These are phyloP conservation scores for Athalia circularis DNA, from an alignment of 2,888 invertebrate genomes.

Conservation along the genomic window DNA sequence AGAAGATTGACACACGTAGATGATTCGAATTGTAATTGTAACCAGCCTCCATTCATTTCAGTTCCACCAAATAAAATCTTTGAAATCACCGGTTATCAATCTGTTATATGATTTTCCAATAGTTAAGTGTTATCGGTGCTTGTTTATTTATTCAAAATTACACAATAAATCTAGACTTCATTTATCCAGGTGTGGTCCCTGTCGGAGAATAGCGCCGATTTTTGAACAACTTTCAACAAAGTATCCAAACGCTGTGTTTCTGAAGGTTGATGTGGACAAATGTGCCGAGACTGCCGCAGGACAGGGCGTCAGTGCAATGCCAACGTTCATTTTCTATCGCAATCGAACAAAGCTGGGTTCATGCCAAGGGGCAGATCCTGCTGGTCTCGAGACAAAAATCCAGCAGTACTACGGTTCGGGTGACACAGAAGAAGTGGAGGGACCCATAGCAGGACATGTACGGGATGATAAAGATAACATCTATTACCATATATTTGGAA, in stretches of 20 bases:
- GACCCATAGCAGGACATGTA: constrained; percentile 88
- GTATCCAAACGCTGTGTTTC: constrained; percentile 91
- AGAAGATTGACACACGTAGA: no score
- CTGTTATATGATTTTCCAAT: no score
- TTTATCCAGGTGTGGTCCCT: constrained; percentile 93
- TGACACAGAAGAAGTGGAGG: constrained; percentile 79
- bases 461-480: constrained; percentile 71
- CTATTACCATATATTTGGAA: constrained; percentile 67
- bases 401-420: constrained; percentile 87
- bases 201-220: constrained; percentile 93
- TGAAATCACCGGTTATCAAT: no score
- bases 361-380: constrained; percentile 91
- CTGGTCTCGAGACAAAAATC: constrained; percentile 90
- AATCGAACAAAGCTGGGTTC: constrained; percentile 91
- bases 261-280: constrained; percentile 96
- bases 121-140: no score
- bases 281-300: constrained; percentile 91
- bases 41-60: no score
- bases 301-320: constrained; percentile 97
- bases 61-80: no score
- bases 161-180: constrained; percentile 1
- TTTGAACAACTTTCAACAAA: constrained; percentile 92
- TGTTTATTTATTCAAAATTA: no score
- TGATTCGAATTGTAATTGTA: no score
- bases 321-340: constrained; percentile 97